Evolutionary conservation across 2,113 vertebrate genomes (phyloP).

Genomic region (Chloropsis hardwickii): DNA sequence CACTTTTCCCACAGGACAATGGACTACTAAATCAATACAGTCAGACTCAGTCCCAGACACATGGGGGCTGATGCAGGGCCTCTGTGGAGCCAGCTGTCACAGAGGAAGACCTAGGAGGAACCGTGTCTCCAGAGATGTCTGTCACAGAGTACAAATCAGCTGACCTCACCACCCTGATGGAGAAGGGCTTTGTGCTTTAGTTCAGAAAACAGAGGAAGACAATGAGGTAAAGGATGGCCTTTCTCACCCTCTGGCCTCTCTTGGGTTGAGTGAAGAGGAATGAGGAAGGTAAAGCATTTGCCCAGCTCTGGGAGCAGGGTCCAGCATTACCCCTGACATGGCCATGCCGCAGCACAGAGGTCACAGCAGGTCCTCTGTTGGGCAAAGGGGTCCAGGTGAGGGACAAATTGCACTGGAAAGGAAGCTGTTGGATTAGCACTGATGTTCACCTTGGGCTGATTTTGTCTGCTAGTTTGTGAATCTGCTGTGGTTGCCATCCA

Average conservation of each 20-base stretch:
- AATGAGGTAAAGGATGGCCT: background rate
- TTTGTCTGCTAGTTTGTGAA: background rate
- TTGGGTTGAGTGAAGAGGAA: background rate
- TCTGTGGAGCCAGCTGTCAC: background rate
- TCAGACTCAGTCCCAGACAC: background rate
- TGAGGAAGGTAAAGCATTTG: background rate
- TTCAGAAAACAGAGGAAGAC: background rate
- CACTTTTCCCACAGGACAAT: slow-evolving; percentile 38
- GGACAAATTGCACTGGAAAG: background rate
- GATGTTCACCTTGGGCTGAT: accelerated
- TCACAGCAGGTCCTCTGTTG: accelerated
- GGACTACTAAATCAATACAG: background rate
- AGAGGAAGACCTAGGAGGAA: background rate
- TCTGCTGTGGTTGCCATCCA: background rate
- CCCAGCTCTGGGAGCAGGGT: background rate
- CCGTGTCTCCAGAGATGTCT: background rate
- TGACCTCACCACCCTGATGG: background rate
- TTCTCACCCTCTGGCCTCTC: background rate
- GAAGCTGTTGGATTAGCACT: background rate
- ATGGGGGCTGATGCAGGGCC: background rate
- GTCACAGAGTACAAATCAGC: background rate
- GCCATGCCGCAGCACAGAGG: background rate
- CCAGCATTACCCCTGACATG: background rate
- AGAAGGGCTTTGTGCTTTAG: background rate
- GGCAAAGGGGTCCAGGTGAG: background rate